Evolutionary conservation across 1,140 invertebrate genomes (phyloP).

Genomic region (Pantala flavescens): DNA sequence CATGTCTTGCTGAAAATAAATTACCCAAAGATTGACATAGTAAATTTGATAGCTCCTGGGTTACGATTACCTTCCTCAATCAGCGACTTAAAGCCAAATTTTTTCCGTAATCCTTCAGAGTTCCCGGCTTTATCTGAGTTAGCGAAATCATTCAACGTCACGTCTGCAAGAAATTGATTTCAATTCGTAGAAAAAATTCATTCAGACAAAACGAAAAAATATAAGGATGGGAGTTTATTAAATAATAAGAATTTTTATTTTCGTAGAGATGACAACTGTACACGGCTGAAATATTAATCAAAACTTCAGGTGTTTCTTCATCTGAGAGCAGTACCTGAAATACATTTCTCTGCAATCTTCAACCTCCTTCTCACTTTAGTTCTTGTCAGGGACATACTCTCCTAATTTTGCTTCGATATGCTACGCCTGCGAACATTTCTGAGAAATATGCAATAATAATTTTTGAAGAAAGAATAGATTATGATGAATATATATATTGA

Average conservation of each 20-base stretch:
- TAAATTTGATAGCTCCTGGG: too few relatives aligned
- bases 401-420: neutral
- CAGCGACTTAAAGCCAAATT: slow-evolving; percentile 35
- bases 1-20: too few relatives aligned
- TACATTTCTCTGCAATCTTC: neutral
- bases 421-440: neutral
- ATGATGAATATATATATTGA: neutral
- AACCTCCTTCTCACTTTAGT: neutral
- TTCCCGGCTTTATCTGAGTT: slow-evolving; percentile 40
- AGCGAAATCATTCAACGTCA: slow-evolving; percentile 53
- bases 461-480: neutral
- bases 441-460: neutral
- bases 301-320: neutral
- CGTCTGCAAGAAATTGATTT: slow-evolving; percentile 39
- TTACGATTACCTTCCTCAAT: slow-evolving; percentile 28
- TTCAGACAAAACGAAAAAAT: neutral
- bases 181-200: neutral
- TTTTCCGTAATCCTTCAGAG: slow-evolving; percentile 39
- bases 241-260: neutral
- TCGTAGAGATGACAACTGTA: neutral
- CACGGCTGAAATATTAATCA: neutral
- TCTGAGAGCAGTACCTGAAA: neutral
- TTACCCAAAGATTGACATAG: too few relatives aligned
- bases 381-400: slow-evolving; percentile 5
- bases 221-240: neutral